These are phyloP conservation scores for Ictalurus furcatus DNA, from an alignment of 2,113 vertebrate genomes.

Conservation along the genomic window DNA sequence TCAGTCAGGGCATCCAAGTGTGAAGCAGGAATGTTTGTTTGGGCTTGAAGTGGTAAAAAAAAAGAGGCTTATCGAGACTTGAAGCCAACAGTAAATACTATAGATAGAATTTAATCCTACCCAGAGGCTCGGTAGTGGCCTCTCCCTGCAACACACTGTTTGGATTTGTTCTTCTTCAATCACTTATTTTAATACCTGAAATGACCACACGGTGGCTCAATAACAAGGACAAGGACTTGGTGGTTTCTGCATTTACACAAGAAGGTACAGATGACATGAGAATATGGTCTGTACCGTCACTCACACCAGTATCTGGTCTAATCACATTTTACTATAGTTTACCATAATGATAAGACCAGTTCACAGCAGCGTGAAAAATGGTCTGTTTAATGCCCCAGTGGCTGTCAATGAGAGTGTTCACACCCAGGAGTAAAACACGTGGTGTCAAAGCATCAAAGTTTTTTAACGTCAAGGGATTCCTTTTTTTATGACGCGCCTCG, in stretches of 20 bases:
- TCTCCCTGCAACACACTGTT: neutral
- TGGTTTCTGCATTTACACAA: neutral
- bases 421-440: too few species aligned
- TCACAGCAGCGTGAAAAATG: too few species aligned
- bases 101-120: neutral
- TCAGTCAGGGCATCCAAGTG: neutral
- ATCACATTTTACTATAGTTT: neutral
- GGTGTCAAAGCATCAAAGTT: too few species aligned
- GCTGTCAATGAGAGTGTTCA: too few species aligned
- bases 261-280: neutral
- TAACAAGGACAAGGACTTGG: neutral
- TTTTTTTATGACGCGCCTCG: too few species aligned
- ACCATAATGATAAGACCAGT: neutral
- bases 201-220: slow-evolving; percentile 1
- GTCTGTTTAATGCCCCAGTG: too few species aligned
- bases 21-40: neutral
- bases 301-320: neutral
- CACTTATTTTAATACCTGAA: neutral
- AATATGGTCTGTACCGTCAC: neutral
- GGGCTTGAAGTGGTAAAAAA: neutral
- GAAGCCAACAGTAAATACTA: neutral
- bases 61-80: neutral
- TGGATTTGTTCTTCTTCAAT: neutral
- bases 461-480: too few species aligned
- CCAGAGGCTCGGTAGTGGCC: neutral